Evolutionary conservation across 1,140 invertebrate species (phyloP), one percentile per base, ranked within the genome.

Genomic region (Bombus vancouverensis): DNA sequence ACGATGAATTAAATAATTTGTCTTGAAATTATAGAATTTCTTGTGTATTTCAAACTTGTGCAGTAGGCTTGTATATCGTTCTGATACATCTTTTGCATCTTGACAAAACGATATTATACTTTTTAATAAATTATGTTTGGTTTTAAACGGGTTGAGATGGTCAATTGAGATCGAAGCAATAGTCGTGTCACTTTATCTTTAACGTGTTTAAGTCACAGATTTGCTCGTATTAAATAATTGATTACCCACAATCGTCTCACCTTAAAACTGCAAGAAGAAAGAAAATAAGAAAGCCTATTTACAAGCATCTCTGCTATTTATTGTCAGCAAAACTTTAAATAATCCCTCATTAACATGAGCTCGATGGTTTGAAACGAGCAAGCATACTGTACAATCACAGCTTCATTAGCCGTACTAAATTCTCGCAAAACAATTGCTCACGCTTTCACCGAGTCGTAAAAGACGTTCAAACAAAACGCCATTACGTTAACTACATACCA

Each of bases 401-500:
- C 57, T 77, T 77, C 57, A 62, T 77, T 77, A 77, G 53, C 25
- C 34, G 6, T 18, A 39, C 57, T 34, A 62, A 77, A 77, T 62
- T 28, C 37, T n/a, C 15, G 18, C 25, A 22, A 77, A 62, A 77
- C 75, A 77, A 59, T 77, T 57, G 53, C 22, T 42, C 25, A 8
- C 75, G 57, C 34, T 37, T 77, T 77, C 53, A 42, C 53, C 34
- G 28, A 28, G 75, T 62, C 57, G 75, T 77, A 77, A 62, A 62
- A 57, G 75, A 77, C 53, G 75, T 62, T 62, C 57, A 62, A 62
- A 62, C 34, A 47, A 77, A 59, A 62, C 32, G 47, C 57, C 34
- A 75, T 75, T 75, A 75, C 73, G 42, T 53, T 75, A 75, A 53
- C 71, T 32, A 73, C 71, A 73, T 22, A 25, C 42, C 44, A 75